Base-by-base conservation (phyloP, 2,888 invertebrate species). In the Drosophila tripunctata region DNA sequence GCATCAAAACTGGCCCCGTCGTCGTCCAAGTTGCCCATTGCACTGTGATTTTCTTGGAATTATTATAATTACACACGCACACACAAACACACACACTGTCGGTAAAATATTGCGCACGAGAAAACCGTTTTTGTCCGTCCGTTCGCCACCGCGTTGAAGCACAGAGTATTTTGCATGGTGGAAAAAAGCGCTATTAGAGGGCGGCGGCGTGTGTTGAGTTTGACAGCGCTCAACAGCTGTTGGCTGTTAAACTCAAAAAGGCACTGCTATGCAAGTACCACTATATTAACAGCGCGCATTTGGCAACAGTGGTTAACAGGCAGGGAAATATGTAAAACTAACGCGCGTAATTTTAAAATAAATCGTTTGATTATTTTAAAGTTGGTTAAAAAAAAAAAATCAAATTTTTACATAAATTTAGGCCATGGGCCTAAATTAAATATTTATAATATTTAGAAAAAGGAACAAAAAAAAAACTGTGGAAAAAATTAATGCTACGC, bases 21-120 rank as follows among this genome's bases (percentile, higher is more conserved):
- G 31, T 73, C 70, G 50, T 82, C 82, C 35, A 82, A 66, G 41
- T 82, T 82, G 35, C 82, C 82, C 82, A 82, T 82, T 62, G 27
- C n/a, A n/a, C n/a, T n/a, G n/a, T n/a, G n/a, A n/a, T n/a, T n/a
- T n/a, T n/a, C n/a, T n/a, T n/a, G n/a, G n/a, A n/a, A n/a, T n/a
- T n/a, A n/a, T n/a, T n/a, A n/a, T n/a, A n/a, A n/a, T n/a, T n/a
- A n/a, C n/a, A n/a, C n/a, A n/a, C n/a, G n/a, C n/a, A n/a, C n/a
- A n/a, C n/a, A n/a, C n/a, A n/a, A 45, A 45, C 33, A 41, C 47
- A 52, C 50, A 52, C 45, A 35, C 35, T 48, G 17, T n/a, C n/a
- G n/a, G n/a, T n/a, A n/a, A n/a, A 41, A 19, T 55, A 12, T 52
- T 12, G 8, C 5, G 7, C 40, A 12, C 12, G 35, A 21, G 21